Evolutionary conservation across 2,888 invertebrate species (phyloP), one percentile per base, ranked within the genome.

Genomic region (Trissoscelio sp.): DNA sequence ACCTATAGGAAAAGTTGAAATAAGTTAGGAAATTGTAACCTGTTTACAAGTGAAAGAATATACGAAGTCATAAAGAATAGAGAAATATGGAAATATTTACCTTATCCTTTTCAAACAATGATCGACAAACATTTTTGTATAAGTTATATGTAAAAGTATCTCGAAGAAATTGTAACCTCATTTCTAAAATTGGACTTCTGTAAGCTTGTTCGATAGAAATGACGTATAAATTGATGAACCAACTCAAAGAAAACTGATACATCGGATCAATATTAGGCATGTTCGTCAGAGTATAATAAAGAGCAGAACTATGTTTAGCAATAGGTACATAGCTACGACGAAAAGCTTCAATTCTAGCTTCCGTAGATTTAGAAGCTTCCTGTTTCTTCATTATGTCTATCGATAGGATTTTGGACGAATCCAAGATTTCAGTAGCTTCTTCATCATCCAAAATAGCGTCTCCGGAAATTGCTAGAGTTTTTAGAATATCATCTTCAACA

Each of bases 381-480:
- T 96, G 96, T 90, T 97, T 97, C 84, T 95, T 95, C 83, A 94
- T 94, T 79, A 98, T 97, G 87, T 97, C 96, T 73, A 94, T 94
- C 0, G 97, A 95, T 37, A 97, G 92, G 6, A 93, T 91, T 92
- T 98, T 97, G 0, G 97, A 97, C 2, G 96, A 96, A 89, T 97
- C 97, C 51, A 98, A 92, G 79, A 97, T 95, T 90, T 96, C 94
- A 84, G 98, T 97, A 2, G 98, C 98, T 2, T 94, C 94, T 92
- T 98, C 97, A 90, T 98, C 97, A 92, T 98, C 98, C 80, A 98
- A 92, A 88, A 98, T 97, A 89, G 97, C 97, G 1, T 97, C 97
- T 89, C 97, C 95, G 0, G 95, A 93, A 87, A 96, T 94, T 46
- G 96, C 95, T 66, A 98, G 92, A 0, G 97, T 97, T 87, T 95